phyloP scores from a whole-genome alignment of 92 coral and sea anemone genomes.

The Micromussa lordhowensis region DNA sequence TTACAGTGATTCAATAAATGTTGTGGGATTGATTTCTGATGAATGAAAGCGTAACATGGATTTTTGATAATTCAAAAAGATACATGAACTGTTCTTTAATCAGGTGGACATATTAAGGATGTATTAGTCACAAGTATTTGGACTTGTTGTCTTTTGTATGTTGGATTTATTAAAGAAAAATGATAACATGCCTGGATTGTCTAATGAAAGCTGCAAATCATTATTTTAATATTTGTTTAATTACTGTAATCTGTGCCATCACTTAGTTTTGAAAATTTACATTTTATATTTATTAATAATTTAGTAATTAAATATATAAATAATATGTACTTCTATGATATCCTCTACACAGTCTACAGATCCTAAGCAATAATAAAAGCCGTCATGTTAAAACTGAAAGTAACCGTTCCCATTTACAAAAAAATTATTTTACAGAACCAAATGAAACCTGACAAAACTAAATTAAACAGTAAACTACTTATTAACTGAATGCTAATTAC shows the following conservation, averaged over 20 bases:
- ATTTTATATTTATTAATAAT: not conserved
- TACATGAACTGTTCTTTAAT: not conserved
- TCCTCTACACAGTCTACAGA: not conserved
- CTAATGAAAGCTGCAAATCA: not conserved
- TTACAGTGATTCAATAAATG: not conserved
- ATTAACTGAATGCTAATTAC: not conserved
- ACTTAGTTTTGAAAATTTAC: not conserved
- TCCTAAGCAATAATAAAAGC: not conserved
- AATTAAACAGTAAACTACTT: not conserved
- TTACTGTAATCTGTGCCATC: not conserved
- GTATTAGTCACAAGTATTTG: not conserved
- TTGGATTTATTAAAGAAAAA: not conserved
- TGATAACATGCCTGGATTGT: not conserved
- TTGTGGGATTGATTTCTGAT: not conserved
- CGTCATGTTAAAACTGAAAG: not conserved
- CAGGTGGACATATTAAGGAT: not conserved
- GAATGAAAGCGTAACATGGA: not conserved
- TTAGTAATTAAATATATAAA: not conserved
- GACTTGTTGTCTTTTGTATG: not conserved
- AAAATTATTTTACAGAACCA: not conserved
- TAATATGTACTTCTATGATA: not conserved
- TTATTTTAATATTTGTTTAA: not conserved
- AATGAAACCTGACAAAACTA: not conserved
- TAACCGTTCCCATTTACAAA: not conserved
- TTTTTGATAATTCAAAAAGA: not conserved